These are phyloP conservation scores for Oryctes rhinoceros DNA, from an alignment of 1,140 invertebrate genomes.

Conservation along the genomic window DNA sequence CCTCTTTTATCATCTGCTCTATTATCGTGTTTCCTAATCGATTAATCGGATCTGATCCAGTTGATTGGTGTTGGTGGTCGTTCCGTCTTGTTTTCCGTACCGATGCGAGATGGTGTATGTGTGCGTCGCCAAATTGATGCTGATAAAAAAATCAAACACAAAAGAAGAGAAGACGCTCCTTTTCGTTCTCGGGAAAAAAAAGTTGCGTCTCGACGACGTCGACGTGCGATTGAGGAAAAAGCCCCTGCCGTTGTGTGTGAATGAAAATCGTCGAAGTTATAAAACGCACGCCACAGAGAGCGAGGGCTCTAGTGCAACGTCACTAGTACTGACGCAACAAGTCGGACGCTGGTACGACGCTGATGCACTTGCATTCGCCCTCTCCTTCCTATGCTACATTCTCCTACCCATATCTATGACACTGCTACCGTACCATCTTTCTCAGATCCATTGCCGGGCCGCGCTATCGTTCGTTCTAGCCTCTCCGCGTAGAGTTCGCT, in stretches of 20 bases:
- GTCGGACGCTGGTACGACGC: constrained; percentile 60
- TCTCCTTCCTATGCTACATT: constrained; percentile 44
- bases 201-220: background rate
- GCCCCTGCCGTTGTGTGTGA: constrained; percentile 1
- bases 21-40: no score
- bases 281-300: constrained; percentile 26
- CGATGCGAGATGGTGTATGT: no score
- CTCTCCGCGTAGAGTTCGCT: background rate
- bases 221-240: background rate
- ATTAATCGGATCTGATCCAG: no score
- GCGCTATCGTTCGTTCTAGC: background rate
- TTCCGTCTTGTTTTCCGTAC: no score
- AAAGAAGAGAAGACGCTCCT: no score
- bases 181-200: no score
- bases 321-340: constrained; percentile 61
- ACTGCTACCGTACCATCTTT: constrained; percentile 39
- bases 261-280: constrained; percentile 41
- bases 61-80: no score
- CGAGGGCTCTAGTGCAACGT: constrained; percentile 53
- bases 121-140: no score
- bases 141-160: no score
- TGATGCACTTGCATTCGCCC: constrained; percentile 61
- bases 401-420: constrained; percentile 46
- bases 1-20: no score
- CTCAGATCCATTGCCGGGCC: constrained; percentile 40